These are phyloP conservation scores for Percina caprodes DNA, from an alignment of 2,113 vertebrate genomes.

Conservation along the genomic window DNA sequence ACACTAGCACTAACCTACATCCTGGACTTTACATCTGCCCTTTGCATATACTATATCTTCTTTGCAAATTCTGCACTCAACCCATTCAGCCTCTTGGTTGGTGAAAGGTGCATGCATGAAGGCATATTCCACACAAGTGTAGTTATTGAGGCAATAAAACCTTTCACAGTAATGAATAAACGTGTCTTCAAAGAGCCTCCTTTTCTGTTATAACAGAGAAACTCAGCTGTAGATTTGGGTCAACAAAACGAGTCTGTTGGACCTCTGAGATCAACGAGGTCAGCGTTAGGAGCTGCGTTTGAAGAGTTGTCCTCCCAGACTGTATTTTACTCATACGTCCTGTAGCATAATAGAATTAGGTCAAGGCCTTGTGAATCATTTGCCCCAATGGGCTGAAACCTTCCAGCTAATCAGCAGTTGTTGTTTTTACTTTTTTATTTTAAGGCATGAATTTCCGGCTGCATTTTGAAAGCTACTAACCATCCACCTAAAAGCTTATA, in stretches of 20 bases:
- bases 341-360: conserved; percentile 72
- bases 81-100: too few relatives aligned
- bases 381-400: conserved; percentile 59
- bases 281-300: conserved; percentile 51
- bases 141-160: too few relatives aligned
- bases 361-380: conserved; percentile 76
- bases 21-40: too few relatives aligned
- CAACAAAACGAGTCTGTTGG: conserved; percentile 6
- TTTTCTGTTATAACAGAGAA: neutral
- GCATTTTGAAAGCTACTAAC: neutral
- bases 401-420: conserved; percentile 24
- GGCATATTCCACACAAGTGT: too few relatives aligned
- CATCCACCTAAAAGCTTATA: neutral
- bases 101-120: too few relatives aligned
- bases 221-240: conserved; percentile 44
- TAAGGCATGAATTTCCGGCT: conserved; percentile 7
- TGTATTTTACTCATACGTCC: conserved; percentile 47
- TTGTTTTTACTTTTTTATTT: neutral
- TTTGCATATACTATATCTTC: too few relatives aligned
- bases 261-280: conserved; percentile 39
- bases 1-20: too few relatives aligned
- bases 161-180: neutral
- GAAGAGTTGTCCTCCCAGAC: conserved; percentile 32
- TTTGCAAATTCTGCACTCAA: too few relatives aligned
- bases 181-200: neutral